phyloP scores from a whole-genome alignment of 2,113 vertebrate genomes.

The Oreochromis niloticus region DNA sequence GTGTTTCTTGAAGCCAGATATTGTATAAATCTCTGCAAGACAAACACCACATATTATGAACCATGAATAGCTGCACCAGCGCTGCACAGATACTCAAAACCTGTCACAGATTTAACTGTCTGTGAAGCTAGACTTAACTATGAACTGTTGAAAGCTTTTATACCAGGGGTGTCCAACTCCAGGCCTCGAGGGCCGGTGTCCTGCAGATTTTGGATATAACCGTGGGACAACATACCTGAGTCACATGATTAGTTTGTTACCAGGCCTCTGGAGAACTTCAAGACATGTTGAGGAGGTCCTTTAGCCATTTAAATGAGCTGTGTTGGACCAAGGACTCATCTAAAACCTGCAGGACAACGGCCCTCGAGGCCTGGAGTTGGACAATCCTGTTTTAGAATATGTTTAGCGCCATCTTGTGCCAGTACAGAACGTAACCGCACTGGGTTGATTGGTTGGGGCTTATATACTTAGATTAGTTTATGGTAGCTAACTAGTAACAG shows the following conservation, averaged over 20 bases:
- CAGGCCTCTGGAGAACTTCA: fast-evolving
- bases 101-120: not conserved
- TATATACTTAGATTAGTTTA: not conserved
- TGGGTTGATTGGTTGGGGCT: not conserved
- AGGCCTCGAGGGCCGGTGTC: not conserved
- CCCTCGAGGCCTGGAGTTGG: not conserved
- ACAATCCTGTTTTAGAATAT: not conserved
- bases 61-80: not conserved
- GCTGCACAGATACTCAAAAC: not conserved
- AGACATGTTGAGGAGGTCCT: not conserved
- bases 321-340: not conserved
- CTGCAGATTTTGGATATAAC: not conserved
- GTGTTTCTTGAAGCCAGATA: constrained; percentile 99
- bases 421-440: not conserved
- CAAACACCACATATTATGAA: not conserved
- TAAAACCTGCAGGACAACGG: fast-evolving
- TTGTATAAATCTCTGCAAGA: constrained; percentile 92
- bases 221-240: not conserved
- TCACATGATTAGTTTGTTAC: not conserved
- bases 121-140: not conserved
- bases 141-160: not conserved
- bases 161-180: not conserved
- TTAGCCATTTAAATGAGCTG: fast-evolving
- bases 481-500: not conserved
- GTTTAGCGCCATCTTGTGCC: not conserved